A percentile compares a stretch with the other conserved stretches of the same genome.
phyloP scores from a whole-genome alignment of 2,797 vertebrate genomes.

The Peromyscus nudipes region DNA sequence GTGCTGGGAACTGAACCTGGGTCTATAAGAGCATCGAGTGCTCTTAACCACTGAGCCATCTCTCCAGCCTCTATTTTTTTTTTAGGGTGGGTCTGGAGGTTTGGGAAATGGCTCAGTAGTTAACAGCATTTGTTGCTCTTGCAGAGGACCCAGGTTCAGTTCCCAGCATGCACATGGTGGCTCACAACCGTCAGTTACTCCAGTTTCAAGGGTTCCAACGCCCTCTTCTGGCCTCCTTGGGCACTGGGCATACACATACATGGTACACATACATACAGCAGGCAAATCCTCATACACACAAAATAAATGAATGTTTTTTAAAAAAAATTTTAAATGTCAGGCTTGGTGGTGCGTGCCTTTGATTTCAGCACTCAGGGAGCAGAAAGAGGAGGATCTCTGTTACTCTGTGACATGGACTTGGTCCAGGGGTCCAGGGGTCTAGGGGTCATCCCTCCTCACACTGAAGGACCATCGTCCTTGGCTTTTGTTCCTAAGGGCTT shows the following conservation, averaged over 20 bases:
- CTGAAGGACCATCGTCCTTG: not conserved
- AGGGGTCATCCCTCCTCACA: not conserved
- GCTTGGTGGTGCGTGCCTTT: not conserved
- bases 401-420: too few species aligned
- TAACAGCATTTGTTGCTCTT: not conserved
- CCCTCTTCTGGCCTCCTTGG: not conserved
- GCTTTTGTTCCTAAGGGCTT: not conserved
- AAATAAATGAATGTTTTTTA: not conserved
- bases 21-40: not conserved
- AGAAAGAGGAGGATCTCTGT: not conserved
- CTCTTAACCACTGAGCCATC: not conserved
- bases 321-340: not conserved
- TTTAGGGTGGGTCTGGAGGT: not conserved
- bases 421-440: too few species aligned
- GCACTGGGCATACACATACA: not conserved
- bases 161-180: not conserved
- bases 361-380: not conserved
- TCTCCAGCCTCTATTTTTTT: not conserved
- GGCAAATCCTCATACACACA: not conserved
- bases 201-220: not conserved
- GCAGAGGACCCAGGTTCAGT: not conserved
- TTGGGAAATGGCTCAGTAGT: not conserved
- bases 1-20: not conserved
- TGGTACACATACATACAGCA: too few species aligned
- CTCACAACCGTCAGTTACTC: not conserved